Conservation (phyloP, 1,140 invertebrate species). For the Colletes gigas region DNA sequence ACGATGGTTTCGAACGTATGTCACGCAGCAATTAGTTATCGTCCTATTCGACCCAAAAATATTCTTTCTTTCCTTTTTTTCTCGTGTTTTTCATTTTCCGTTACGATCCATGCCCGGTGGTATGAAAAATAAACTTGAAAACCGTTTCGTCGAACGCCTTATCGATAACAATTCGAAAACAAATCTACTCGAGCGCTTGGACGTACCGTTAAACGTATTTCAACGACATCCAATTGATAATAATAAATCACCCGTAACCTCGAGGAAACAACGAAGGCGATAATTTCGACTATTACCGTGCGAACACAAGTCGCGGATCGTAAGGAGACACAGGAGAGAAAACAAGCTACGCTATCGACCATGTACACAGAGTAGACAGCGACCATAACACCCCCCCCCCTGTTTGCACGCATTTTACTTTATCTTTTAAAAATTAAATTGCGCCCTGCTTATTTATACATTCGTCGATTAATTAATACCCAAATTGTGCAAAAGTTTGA, state of each 20-base stretch:
- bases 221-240: background rate
- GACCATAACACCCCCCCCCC: background rate
- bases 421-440: too few species aligned
- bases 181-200: background rate
- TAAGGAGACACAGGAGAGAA: constrained; percentile 47
- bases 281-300: background rate
- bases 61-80: constrained; percentile 3
- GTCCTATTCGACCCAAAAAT: constrained; percentile 42
- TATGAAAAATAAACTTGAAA: constrained; percentile 33
- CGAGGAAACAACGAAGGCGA: background rate
- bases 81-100: background rate
- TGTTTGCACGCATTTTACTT: too few species aligned
- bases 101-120: background rate
- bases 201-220: background rate
- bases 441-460: too few species aligned
- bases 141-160: background rate
- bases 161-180: constrained; percentile 24
- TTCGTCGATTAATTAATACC: too few species aligned
- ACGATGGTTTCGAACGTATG: constrained; percentile 48
- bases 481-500: too few species aligned
- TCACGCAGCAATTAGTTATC: constrained; percentile 46
- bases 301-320: constrained; percentile 43
- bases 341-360: constrained; percentile 10
- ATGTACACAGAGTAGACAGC: constrained; percentile 6
- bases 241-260: background rate